phyloP scores from a whole-genome alignment of 2,888 invertebrate species.

The Hanleya hanleyi region DNA sequence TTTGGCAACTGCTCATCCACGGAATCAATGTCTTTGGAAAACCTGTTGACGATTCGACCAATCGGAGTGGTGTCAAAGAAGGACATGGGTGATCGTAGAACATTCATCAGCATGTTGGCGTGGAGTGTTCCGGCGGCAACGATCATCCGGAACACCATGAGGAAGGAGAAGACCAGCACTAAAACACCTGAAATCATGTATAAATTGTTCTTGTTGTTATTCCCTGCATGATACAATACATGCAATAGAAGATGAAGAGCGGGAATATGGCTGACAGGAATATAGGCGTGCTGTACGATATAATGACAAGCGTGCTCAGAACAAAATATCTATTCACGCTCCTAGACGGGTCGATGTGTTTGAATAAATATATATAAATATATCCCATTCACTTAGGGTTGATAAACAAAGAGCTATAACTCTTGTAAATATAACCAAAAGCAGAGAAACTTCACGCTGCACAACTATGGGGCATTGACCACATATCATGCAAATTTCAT shows the following conservation, averaged over 20 bases:
- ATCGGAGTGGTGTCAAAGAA: constrained; percentile 74
- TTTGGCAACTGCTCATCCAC: constrained; percentile 52
- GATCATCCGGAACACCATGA: constrained; percentile 68
- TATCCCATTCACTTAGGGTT: no score
- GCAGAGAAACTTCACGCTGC: no score
- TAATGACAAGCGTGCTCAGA: constrained; percentile 46
- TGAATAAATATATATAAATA: no score
- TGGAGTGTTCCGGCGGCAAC: constrained; percentile 71
- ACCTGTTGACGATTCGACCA: constrained; percentile 73
- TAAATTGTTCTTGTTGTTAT: no score
- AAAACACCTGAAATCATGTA: constrained; percentile 52
- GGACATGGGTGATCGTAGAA: constrained; percentile 63
- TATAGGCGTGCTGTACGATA: constrained; percentile 55
- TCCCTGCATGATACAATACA: no score
- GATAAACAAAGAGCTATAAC: no score
- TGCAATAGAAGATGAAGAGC: constrained; percentile 47
- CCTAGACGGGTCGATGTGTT: constrained; percentile 37
- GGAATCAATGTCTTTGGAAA: constrained; percentile 62
- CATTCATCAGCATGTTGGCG: constrained; percentile 51
- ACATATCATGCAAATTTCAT: no score
- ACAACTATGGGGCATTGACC: no score
- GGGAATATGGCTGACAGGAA: constrained; percentile 53
- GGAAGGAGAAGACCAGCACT: constrained; percentile 44
- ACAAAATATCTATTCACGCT: constrained; percentile 42
- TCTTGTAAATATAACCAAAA: no score